Base-by-base conservation (phyloP, 2,888 invertebrate genomes). In the Augiades crinisus region DNA sequence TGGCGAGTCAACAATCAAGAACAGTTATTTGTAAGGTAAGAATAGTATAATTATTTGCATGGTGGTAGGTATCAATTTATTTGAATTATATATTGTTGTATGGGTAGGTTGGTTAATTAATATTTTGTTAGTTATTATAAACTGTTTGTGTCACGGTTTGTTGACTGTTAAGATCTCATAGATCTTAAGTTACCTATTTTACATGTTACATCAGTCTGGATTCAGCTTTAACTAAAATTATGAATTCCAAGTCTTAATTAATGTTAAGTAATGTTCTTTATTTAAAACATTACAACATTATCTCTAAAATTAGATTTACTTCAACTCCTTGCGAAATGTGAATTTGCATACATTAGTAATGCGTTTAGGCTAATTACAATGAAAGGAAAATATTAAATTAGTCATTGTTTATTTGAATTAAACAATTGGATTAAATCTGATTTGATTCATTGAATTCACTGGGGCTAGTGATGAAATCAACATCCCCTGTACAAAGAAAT, bases 1-100 rank as follows among this genome's bases (percentile, higher is more conserved):
- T 98, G 98, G 98, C 92, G 97, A 71, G 97, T 97, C 58, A 96
- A 97, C 87, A 98, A 98, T 88, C 96, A 98, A 86, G 98, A 98
- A 85, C 97, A 98, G 80, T 92, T 98, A 78, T 98, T 98, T 91
- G 97, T 98, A 71, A 98, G 98, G 97, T 97, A 92, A 92, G 92
- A 27, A 16, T 24, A 14, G 44, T n/a, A 14, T 13, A 22, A 13
- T 13, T 31, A 31, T 13, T 7, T 12, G 5, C 2, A 31, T 31
- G 6, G 1, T 13, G 4, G n/a, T n/a, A n/a, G n/a, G n/a, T n/a
- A n/a, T n/a, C n/a, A n/a, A n/a, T n/a, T n/a, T n/a, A n/a, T n/a
- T n/a, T n/a, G n/a, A n/a, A n/a, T n/a, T n/a, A n/a, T n/a, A n/a
- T n/a, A n/a, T n/a, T n/a, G n/a, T n/a, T n/a, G n/a, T n/a, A n/a